phyloP scores from a whole-genome alignment of 1,140 invertebrate species.

The Macrosteles quadrilineatus region DNA sequence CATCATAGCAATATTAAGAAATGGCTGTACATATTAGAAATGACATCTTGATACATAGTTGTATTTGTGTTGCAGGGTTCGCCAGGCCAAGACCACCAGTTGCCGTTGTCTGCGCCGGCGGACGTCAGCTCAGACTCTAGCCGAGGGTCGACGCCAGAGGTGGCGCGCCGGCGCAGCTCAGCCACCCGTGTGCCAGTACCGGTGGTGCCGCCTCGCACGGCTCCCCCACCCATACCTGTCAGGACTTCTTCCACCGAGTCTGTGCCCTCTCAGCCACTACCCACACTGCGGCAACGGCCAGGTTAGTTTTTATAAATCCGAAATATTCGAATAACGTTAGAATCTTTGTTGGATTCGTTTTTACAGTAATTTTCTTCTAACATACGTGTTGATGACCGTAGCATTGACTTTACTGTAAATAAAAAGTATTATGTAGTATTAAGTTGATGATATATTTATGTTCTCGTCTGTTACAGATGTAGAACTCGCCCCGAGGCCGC shows the following conservation, averaged over 20 bases:
- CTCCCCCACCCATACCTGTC: slow-evolving; percentile 40
- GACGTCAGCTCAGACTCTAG: slow-evolving; percentile 48
- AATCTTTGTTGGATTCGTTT: no score
- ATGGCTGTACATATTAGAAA: no score
- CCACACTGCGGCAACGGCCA: slow-evolving; percentile 28
- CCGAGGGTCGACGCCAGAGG: slow-evolving; percentile 54
- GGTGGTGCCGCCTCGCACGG: slow-evolving; percentile 38
- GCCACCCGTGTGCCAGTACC: slow-evolving; percentile 25
- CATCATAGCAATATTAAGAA: no score
- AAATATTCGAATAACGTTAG: no score
- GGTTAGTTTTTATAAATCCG: slow-evolving; percentile 15
- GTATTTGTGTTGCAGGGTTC: slow-evolving; percentile 47
- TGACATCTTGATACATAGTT: no score
- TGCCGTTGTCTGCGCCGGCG: slow-evolving; percentile 21
- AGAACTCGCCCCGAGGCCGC: slow-evolving; percentile 28
- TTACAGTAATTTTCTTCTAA: no score
- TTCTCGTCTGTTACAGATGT: slow-evolving; percentile 1
- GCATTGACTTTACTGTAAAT: no score
- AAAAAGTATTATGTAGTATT: no score
- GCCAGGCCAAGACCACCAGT: slow-evolving; percentile 25
- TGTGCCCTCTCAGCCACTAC: slow-evolving; percentile 25
- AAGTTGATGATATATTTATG: no score
- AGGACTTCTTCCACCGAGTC: slow-evolving; percentile 33
- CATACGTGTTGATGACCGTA: no score
- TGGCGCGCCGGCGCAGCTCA: slow-evolving; percentile 47